Evolutionary conservation across 2,888 invertebrate genomes (phyloP).

Genomic region (Apodemia mormo): DNA sequence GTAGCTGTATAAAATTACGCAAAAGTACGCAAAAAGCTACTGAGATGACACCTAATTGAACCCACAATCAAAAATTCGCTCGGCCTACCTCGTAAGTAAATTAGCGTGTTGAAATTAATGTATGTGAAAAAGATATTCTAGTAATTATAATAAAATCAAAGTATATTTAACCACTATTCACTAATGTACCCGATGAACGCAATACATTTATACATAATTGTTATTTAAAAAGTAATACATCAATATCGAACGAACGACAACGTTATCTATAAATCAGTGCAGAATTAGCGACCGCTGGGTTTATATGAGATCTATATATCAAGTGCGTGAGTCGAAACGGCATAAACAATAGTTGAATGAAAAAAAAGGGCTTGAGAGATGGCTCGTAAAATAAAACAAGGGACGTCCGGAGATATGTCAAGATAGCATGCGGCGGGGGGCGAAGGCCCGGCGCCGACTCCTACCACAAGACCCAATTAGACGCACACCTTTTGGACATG

Average conservation of each 20-base stretch:
- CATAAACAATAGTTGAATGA: conserved; percentile 64
- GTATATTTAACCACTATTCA: too few relatives aligned
- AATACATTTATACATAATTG: neutral
- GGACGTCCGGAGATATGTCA: conserved; percentile 80
- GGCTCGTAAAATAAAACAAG: conserved; percentile 80
- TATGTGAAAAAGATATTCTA: too few relatives aligned
- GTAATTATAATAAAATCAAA: too few relatives aligned
- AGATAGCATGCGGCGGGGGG: conserved; percentile 72
- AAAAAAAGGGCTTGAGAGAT: conserved; percentile 69
- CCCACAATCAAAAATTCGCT: too few relatives aligned
- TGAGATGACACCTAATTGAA: too few relatives aligned
- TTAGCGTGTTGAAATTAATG: too few relatives aligned
- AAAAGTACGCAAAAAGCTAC: too few relatives aligned
- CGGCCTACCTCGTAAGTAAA: too few relatives aligned
- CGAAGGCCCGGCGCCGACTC: conserved; percentile 59
- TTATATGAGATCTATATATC: conserved; percentile 69
- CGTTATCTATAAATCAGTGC: conserved; percentile 44
- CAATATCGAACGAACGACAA: conserved; percentile 18
- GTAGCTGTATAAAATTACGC: too few relatives aligned
- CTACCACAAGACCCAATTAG: conserved; percentile 77
- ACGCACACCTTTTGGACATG: conserved; percentile 80
- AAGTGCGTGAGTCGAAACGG: conserved; percentile 62
- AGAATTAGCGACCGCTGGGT: conserved; percentile 57
- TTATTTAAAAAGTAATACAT: conserved; percentile 16
- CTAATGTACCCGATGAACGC: too few relatives aligned